Percentiles rank a stretch among this genome's conserved stretches.
These are phyloP conservation scores for Galago senegalensis DNA, from an alignment of 2,797 vertebrate genomes.

Conservation along the genomic window DNA sequence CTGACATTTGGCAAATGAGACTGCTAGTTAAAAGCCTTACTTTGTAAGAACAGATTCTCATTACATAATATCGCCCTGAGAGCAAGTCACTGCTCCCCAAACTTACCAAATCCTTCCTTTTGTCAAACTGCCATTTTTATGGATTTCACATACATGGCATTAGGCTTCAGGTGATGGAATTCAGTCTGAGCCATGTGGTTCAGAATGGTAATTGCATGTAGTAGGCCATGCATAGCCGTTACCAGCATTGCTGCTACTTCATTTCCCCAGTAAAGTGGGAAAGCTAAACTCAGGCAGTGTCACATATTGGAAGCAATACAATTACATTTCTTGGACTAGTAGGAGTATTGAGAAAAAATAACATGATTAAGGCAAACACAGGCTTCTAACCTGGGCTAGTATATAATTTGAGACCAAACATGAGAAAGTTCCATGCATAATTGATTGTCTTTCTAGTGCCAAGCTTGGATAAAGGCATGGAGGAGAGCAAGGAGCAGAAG, in stretches of 20 bases:
- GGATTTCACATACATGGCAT: slow-evolving; percentile 50
- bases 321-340: slow-evolving; percentile 53
- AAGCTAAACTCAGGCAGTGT: slow-evolving; percentile 19
- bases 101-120: slow-evolving; percentile 66
- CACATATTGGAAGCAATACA: slow-evolving; percentile 56
- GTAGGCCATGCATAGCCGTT: slow-evolving; percentile 48
- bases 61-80: slow-evolving; percentile 53
- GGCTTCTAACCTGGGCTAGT: not conserved
- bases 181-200: slow-evolving; percentile 30
- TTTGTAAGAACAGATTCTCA: slow-evolving; percentile 64
- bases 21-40: slow-evolving; percentile 64
- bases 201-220: slow-evolving; percentile 41
- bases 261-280: not conserved
- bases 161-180: slow-evolving; percentile 66
- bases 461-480: not conserved
- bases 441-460: not conserved
- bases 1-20: slow-evolving; percentile 50
- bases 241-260: slow-evolving; percentile 47
- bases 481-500: not conserved
- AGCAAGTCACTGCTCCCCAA: slow-evolving; percentile 8
- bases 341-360: slow-evolving; percentile 67
- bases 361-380: not conserved
- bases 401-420: slow-evolving; percentile 46
- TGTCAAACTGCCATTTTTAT: slow-evolving; percentile 74
- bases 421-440: not conserved